Evolutionary conservation across 2,113 vertebrate species (phyloP).

Genomic region (Catagonus wagneri): DNA sequence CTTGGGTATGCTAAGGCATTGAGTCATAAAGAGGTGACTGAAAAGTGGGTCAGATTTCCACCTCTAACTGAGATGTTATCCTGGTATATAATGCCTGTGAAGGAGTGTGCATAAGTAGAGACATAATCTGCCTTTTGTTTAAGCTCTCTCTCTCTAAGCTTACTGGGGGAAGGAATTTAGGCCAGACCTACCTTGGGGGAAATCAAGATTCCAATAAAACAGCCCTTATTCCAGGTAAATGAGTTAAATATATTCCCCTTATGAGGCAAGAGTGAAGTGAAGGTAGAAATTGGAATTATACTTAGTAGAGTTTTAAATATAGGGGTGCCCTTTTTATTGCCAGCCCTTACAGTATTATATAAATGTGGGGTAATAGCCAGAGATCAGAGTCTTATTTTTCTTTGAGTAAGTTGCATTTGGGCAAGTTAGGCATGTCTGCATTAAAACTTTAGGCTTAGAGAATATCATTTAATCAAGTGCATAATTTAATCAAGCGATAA

Average conservation of each 20-base stretch:
- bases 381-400: not conserved
- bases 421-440: not conserved
- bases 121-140: not conserved
- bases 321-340: not conserved
- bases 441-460: slow-evolving; percentile 36
- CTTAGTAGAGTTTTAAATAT: not conserved
- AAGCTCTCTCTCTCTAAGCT: not conserved
- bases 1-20: not conserved
- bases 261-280: not conserved
- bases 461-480: slow-evolving; percentile 20
- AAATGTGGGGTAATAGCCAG: not conserved
- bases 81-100: not conserved
- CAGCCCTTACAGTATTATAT: not conserved
- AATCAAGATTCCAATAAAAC: slow-evolving; percentile 52
- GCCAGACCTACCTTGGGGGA: not conserved
- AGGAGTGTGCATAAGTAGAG: fast-evolving
- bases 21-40: not conserved
- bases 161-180: slow-evolving; percentile 30
- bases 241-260: not conserved
- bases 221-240: not conserved
- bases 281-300: not conserved
- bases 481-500: slow-evolving; percentile 48
- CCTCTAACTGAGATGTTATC: not conserved
- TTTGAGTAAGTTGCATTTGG: not conserved
- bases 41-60: slow-evolving; percentile 54